Evolutionary conservation across 2,113 vertebrate genomes (phyloP).

Genomic region (Ceyx margarethae): DNA sequence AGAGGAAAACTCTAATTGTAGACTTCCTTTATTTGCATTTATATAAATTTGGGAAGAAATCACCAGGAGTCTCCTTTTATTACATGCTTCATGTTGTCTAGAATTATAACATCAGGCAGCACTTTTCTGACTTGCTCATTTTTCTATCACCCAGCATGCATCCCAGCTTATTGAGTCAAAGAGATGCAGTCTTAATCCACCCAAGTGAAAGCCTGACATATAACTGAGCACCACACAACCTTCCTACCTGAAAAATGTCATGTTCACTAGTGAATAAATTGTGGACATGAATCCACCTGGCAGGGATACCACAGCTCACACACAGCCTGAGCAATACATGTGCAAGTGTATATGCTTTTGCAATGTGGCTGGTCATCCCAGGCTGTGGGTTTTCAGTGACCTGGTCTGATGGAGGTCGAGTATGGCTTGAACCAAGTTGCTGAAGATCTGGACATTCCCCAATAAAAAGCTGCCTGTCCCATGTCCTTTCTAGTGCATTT

Average conservation of each 20-base stretch:
- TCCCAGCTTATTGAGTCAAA: not conserved
- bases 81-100: not conserved
- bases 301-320: not conserved
- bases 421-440: not conserved
- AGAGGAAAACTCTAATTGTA: not conserved
- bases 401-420: not conserved
- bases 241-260: not conserved
- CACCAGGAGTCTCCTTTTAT: not conserved
- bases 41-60: not conserved
- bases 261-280: too few relatives aligned
- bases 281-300: too few relatives aligned
- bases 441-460: not conserved
- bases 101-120: not conserved
- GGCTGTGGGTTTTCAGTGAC: not conserved
- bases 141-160: not conserved
- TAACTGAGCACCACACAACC: fast-evolving
- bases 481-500: fast-evolving
- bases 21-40: not conserved
- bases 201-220: not conserved
- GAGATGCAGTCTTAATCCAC: not conserved
- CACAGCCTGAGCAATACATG: fast-evolving
- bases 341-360: not conserved
- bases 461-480: not conserved
- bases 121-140: not conserved
- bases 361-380: not conserved